A percentile compares a stretch with the other conserved stretches of the same genome.
These are phyloP conservation scores for Rapana venosa DNA, from an alignment of 2,888 invertebrate species.

Conservation along the genomic window DNA sequence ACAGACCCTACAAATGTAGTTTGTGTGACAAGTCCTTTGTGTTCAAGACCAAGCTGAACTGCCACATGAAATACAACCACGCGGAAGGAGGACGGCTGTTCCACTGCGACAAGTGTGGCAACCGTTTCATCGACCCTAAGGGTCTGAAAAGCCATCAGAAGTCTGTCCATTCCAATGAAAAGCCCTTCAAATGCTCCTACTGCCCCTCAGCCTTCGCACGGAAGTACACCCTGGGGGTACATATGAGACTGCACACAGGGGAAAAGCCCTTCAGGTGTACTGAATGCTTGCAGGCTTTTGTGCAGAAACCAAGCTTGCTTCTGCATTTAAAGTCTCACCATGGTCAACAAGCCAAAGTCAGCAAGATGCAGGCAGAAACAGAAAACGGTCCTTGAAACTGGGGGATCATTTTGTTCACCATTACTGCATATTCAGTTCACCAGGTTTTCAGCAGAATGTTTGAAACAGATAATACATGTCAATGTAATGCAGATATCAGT, in stretches of 20 bases:
- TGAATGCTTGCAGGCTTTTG: not conserved
- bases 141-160: slow-evolving; percentile 1
- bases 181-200: slow-evolving; percentile 1
- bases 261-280: not conserved
- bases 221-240: not conserved
- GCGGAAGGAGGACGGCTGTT: not conserved
- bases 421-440: too few relatives aligned
- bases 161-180: not conserved
- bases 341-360: not conserved
- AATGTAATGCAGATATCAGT: too few relatives aligned
- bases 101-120: slow-evolving; percentile 5
- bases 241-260: slow-evolving; percentile 3
- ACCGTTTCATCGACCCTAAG: slow-evolving; percentile 8
- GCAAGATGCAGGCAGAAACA: not conserved
- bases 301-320: not conserved
- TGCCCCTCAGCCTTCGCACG: not conserved
- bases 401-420: too few relatives aligned
- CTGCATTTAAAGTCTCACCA: not conserved
- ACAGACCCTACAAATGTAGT: not conserved
- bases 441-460: too few relatives aligned
- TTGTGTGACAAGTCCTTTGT: not conserved
- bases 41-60: slow-evolving; percentile 5
- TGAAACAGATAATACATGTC: too few relatives aligned
- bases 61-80: slow-evolving; percentile 7
- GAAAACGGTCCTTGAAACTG: not conserved